Base-by-base conservation (phyloP, 2,113 vertebrate genomes). In the Salvelinus alpinus region DNA sequence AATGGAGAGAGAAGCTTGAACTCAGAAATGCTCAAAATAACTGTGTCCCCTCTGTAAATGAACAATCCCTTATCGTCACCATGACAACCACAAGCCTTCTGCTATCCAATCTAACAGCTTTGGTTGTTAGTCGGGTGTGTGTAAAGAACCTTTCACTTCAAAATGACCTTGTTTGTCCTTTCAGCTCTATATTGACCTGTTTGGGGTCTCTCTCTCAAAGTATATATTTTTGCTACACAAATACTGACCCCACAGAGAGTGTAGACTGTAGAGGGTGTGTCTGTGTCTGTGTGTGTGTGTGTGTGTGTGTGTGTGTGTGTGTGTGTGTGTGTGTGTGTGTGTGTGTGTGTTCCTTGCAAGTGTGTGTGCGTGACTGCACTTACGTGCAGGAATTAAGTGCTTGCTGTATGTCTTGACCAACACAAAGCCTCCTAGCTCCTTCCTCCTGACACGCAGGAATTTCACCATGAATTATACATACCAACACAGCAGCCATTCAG, bases 401-500 rank as follows among this genome's bases (percentile, higher is more conserved):
- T 69, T 78, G 47, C 44, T 44, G 48, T 66, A 64, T 81, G 66
- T 64, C 70, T 47, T 83, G 64, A 75, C 31, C 76, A 81, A 78
- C 73, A 83, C 83, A 86, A 81, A 88, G 80, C 82, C 59, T 86
- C 81, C 72, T 62, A 75, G 70, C 47, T 51, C 70, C 77, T 47
- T 77, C 80, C 16, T 71, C 78, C 84, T 91, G 89, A 90, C 87
- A 84, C 57, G 85, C 78, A 91, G 89, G 91, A 91, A 91, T 92
- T 86, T 84, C 72, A 88, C 88, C 91, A 91, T 93, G 92, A 94
- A 94, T 93, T 91, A 93, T 88, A 91, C 92, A 93, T 92, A 80
- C 86, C 89, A 89, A 86, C 87, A 70, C 84, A 85, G 82, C 85
- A 81, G 89, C 88, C 91, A 86, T 88, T 87, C 77, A 86, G 82